These are phyloP conservation scores for Panagrolaimus sp. DNA, from an alignment of 1,140 invertebrate species.

Conservation along the genomic window DNA sequence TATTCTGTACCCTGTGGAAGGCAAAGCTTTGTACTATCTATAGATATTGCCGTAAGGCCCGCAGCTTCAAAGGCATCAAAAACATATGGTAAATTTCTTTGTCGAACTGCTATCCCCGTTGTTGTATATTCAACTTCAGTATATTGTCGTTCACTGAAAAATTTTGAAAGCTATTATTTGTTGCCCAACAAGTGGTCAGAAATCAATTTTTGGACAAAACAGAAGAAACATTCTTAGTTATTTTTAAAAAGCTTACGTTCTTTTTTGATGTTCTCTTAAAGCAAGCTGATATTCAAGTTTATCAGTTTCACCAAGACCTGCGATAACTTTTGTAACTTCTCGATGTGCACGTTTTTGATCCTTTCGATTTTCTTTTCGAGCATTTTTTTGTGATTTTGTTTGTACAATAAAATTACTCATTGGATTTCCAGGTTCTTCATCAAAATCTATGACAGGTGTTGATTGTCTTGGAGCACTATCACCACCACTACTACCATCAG, in stretches of 20 bases:
- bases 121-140: slow-evolving; percentile 18
- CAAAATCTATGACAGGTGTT: not conserved
- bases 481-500: not conserved
- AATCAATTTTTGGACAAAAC: too few relatives aligned
- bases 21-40: slow-evolving; percentile 62
- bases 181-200: too few relatives aligned
- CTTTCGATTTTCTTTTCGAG: slow-evolving; percentile 75
- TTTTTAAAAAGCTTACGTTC: too few relatives aligned
- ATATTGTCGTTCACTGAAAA: slow-evolving; percentile 27
- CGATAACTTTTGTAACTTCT: slow-evolving; percentile 61
- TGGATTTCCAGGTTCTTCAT: not conserved
- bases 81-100: slow-evolving; percentile 40
- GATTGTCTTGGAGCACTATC: not conserved
- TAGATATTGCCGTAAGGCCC: slow-evolving; percentile 21
- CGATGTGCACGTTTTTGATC: slow-evolving; percentile 77
- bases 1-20: slow-evolving; percentile 72
- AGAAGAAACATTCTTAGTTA: too few relatives aligned
- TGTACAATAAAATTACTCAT: slow-evolving; percentile 39
- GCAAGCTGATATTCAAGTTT: slow-evolving; percentile 61
- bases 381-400: slow-evolving; percentile 74
- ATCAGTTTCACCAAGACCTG: slow-evolving; percentile 54
- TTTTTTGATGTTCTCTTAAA: slow-evolving; percentile 63
- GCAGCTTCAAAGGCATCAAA: slow-evolving; percentile 69
- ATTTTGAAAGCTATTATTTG: too few relatives aligned
- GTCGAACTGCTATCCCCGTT: not conserved